Evolutionary conservation across 2,888 invertebrate species (phyloP).

Genomic region (Gibbula magus): DNA sequence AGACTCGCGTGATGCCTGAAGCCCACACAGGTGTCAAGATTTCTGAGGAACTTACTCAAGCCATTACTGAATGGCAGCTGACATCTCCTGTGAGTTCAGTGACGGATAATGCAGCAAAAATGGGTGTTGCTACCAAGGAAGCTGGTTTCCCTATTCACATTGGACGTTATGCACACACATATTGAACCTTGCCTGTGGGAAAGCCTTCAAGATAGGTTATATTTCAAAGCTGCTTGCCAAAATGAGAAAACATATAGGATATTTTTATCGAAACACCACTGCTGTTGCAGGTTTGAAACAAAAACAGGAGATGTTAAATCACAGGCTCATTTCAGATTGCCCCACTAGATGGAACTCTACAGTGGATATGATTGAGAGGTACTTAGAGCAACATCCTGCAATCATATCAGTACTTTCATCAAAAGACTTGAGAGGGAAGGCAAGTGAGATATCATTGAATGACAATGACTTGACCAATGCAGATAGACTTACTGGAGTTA

Average conservation of each 20-base stretch:
- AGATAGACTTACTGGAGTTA: constrained; percentile 36
- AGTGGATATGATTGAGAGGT: constrained; percentile 33
- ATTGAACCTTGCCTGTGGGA: constrained; percentile 31
- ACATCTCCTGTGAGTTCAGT: not conserved
- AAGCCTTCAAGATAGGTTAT: constrained; percentile 18
- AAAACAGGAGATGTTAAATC: constrained; percentile 24
- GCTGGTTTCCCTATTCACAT: constrained; percentile 13
- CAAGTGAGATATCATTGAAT: constrained; percentile 13
- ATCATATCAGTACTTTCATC: constrained; percentile 26
- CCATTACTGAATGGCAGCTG: too few relatives aligned
- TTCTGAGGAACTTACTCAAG: too few relatives aligned
- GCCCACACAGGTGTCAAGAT: too few relatives aligned
- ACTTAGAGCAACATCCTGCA: constrained; percentile 35
- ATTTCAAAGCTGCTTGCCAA: constrained; percentile 25
- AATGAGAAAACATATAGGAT: constrained; percentile 31
- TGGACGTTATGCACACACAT: constrained; percentile 35
- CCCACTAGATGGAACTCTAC: constrained; percentile 38
- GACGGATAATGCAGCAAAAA: constrained; percentile 38
- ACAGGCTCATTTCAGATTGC: constrained; percentile 36
- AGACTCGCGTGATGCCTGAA: too few relatives aligned
- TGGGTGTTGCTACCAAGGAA: constrained; percentile 28
- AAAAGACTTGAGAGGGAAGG: constrained; percentile 29
- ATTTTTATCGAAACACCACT: constrained; percentile 32
- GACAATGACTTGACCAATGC: constrained; percentile 31
- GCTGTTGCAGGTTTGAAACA: constrained; percentile 25